Conservation (phyloP, 2,797 vertebrate species). For the Smutsia temminckii region DNA sequence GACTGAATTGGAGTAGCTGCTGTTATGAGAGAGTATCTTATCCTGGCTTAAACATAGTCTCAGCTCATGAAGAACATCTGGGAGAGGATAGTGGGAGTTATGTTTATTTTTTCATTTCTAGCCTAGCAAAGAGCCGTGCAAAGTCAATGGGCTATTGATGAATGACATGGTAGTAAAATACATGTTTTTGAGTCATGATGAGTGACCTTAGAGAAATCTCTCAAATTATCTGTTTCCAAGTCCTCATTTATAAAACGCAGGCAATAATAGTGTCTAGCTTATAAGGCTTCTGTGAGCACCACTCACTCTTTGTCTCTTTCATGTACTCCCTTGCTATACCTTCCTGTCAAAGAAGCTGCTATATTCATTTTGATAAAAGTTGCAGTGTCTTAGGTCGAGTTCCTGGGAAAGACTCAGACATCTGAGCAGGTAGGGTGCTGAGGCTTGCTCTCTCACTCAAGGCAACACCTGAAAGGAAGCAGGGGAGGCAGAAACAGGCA, state of each 20-base stretch:
- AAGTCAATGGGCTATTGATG: not conserved
- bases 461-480: not conserved
- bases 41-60: not conserved
- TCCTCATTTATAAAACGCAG: not conserved
- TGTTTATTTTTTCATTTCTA: not conserved
- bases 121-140: not conserved
- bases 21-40: not conserved
- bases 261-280: not conserved
- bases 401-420: not conserved
- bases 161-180: not conserved
- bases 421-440: not conserved
- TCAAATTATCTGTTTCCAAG: not conserved
- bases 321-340: not conserved
- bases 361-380: not conserved
- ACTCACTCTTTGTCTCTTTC: not conserved
- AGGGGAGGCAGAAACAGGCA: not conserved
- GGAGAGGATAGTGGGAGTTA: not conserved
- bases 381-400: not conserved
- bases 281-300: not conserved
- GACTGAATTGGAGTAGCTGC: not conserved
- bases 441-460: not conserved
- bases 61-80: not conserved
- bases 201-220: slow-evolving; percentile 33
- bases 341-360: not conserved
- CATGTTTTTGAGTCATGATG: not conserved